Evolutionary conservation across 2,797 vertebrate species (phyloP).

Genomic region (Crax fasciolata): DNA sequence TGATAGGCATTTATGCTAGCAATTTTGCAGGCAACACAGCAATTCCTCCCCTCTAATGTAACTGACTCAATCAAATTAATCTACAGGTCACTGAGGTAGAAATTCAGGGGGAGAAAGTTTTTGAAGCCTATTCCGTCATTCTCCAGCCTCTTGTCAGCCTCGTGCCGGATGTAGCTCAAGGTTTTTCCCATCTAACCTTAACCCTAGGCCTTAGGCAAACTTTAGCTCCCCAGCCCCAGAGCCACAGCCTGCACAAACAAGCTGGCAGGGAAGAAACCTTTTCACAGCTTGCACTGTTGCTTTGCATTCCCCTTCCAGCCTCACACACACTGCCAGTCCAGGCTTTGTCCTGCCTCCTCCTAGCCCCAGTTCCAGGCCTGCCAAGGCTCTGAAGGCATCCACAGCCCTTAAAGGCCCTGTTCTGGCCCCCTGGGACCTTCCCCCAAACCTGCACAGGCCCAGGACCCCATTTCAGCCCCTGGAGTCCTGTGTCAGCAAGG

Average conservation of each 20-base stretch:
- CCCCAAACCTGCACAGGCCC: neutral
- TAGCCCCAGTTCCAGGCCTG: neutral
- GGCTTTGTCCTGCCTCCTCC: neutral
- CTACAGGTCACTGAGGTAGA: neutral
- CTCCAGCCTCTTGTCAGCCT: neutral
- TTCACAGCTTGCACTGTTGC: neutral
- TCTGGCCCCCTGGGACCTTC: no score
- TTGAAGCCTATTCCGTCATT: neutral
- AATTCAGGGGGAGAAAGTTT: neutral
- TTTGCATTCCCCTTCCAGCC: neutral
- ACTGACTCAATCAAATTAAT: neutral
- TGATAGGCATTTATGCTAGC: neutral
- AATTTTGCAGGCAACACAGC: neutral
- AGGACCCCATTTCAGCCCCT: neutral
- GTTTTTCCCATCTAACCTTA: neutral
- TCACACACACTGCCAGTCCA: accelerated
- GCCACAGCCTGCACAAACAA: accelerated
- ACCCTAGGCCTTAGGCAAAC: neutral
- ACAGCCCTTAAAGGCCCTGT: neutral
- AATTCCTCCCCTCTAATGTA: neutral
- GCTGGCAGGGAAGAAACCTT: neutral
- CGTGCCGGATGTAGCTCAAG: neutral
- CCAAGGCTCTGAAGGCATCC: neutral
- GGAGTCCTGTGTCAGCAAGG: accelerated
- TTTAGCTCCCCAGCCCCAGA: neutral